A percentile compares a stretch with the other conserved stretches of the same genome.
Evolutionary conservation across 2,888 invertebrate species (phyloP).

Genomic region (Cantharis rustica): DNA sequence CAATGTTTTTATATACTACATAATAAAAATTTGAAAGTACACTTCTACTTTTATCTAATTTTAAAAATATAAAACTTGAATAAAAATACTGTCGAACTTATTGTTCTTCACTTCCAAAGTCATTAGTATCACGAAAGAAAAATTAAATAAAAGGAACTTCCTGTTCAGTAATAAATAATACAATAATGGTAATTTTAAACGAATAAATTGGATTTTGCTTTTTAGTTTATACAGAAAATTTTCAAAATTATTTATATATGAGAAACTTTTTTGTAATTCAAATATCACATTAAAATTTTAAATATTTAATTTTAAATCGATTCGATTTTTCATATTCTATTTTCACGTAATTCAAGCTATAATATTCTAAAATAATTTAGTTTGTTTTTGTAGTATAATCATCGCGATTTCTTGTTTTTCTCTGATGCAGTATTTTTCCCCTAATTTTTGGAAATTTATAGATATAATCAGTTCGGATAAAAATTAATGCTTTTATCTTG

Average conservation of each 20-base stretch:
- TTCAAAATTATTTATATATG: neutral
- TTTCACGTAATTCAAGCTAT: too few relatives aligned
- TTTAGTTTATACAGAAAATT: neutral
- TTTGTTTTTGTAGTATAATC: too few relatives aligned
- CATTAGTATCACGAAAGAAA: too few relatives aligned
- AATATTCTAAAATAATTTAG: too few relatives aligned
- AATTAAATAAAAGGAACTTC: too few relatives aligned
- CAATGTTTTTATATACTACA: neutral
- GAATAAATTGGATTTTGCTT: neutral
- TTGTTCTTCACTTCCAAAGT: neutral
- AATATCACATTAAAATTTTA: neutral
- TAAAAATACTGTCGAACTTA: neutral
- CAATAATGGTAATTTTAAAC: neutral
- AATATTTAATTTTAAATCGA: neutral
- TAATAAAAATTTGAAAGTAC: neutral
- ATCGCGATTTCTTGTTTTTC: too few relatives aligned
- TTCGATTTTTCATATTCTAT: neutral
- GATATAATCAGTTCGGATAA: neutral
- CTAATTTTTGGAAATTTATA: neutral
- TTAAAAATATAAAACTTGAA: neutral
- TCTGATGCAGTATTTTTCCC: too few relatives aligned
- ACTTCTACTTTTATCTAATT: neutral
- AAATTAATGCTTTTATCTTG: neutral
- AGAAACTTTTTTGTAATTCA: neutral
- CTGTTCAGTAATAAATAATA: neutral